These are phyloP conservation scores for Pantala flavescens DNA, from an alignment of 1,140 invertebrate species.

Conservation along the genomic window DNA sequence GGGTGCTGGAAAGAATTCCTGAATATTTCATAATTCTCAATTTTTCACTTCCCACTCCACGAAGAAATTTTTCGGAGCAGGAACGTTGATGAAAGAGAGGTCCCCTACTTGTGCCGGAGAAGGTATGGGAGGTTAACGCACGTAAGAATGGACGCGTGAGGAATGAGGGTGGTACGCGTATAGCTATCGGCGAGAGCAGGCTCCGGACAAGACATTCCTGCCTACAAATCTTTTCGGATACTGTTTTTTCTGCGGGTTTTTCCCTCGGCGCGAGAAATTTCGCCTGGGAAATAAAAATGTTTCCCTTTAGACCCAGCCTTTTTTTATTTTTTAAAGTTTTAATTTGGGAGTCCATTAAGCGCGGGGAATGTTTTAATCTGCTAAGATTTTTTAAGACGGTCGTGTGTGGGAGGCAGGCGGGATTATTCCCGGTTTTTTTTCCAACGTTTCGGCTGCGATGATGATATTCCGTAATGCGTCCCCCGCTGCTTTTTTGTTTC, in stretches of 20 bases:
- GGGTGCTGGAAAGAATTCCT: background rate
- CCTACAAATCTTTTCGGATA: background rate
- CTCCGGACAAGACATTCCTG: too few relatives aligned
- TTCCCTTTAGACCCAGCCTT: background rate
- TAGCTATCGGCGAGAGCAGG: too few relatives aligned
- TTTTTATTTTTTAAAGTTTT: background rate
- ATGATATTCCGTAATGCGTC: background rate
- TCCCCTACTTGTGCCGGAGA: too few relatives aligned
- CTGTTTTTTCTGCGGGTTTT: background rate
- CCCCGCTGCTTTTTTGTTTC: too few relatives aligned
- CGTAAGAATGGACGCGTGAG: too few relatives aligned
- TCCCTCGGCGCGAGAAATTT: background rate
- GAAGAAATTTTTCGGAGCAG: too few relatives aligned
- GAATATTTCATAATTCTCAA: background rate
- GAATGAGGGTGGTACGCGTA: too few relatives aligned
- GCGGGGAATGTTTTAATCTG: background rate
- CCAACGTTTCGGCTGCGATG: background rate
- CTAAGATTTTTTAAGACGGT: background rate
- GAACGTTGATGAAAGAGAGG: too few relatives aligned
- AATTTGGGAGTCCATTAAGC: conserved; percentile 1
- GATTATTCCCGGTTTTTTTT: background rate
- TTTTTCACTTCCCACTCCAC: background rate
- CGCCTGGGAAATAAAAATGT: background rate
- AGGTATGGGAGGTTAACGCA: too few relatives aligned
- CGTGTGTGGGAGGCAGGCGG: background rate